Base-by-base conservation (phyloP, 1,140 invertebrate species). In the Bombus vancouverensis region DNA sequence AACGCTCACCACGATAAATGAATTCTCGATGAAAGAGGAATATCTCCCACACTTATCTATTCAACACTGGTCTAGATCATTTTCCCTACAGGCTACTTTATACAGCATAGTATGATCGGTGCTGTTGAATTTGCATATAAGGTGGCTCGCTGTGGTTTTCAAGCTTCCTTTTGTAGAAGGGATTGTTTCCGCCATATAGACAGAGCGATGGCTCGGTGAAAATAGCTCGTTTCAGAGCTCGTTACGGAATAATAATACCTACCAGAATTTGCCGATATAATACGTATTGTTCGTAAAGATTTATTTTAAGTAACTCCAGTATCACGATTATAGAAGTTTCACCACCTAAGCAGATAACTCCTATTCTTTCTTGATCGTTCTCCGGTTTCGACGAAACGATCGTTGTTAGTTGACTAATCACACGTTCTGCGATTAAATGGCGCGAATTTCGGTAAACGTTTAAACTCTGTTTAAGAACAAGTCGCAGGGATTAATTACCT, bases 91-190 rank as follows among this genome's bases (percentile, higher is more conserved):
- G 68, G 71, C 70, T 65, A 85, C 78, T 74, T 82, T 83, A 82
- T 88, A 68, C 66, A 62, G 65, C 83, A 8, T 32, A 18, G 34
- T 68, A 83, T 65, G 79, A 89, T 77, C 70, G 68, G 57, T 72
- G 53, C 59, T 62, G 86, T 87, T 81, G 68, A 91, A 92, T 91
- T 92, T 91, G 86, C 91, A 92, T 91, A 85, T 88, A 91, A 92
- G 90, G 89, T 86, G 84, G 73, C 57, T 78, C 74, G 59, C 39
- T 53, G 76, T 70, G 85, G 73, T 87, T 89, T 80, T 87, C 83
- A 53, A 82, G 70, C 76, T 89, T 86, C 85, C 72, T 81, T 81
- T 80, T 42, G 87, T 66, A 34, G 25, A 79, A 68, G 62, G 87
- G 62, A 88, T 81, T 81, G 78, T 73, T 85, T 77, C 59, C 73